phyloP scores from a whole-genome alignment of 2,113 vertebrate species.

The Sinocyclocheilus rhinocerous region DNA sequence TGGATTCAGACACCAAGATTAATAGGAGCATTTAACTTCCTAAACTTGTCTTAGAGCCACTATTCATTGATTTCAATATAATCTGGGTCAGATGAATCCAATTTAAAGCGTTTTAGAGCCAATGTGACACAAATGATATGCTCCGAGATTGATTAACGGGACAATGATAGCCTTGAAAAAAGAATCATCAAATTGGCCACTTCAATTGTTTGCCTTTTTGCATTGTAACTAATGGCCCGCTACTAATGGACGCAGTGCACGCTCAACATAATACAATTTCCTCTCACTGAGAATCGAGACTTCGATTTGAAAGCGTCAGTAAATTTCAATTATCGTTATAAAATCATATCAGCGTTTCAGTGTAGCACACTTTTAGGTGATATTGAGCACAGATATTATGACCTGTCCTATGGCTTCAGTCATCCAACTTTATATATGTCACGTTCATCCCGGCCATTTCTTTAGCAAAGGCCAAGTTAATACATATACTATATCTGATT shows the following conservation, averaged over 20 bases:
- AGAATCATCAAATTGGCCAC: slow-evolving; percentile 74
- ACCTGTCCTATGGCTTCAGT: slow-evolving; percentile 72
- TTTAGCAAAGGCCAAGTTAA: slow-evolving; percentile 42
- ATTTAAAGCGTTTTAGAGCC: slow-evolving; percentile 71
- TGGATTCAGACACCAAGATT: slow-evolving; percentile 70
- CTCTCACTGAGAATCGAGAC: slow-evolving; percentile 73
- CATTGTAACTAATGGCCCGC: slow-evolving; percentile 81
- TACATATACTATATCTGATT: slow-evolving; percentile 26
- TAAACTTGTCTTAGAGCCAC: slow-evolving; percentile 76
- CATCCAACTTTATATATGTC: slow-evolving; percentile 78
- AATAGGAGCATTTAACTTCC: slow-evolving; percentile 70
- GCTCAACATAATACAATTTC: slow-evolving; percentile 80
- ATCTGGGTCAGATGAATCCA: slow-evolving; percentile 77
- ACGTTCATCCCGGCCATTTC: slow-evolving; percentile 47
- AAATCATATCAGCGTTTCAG: slow-evolving; percentile 79
- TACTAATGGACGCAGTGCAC: slow-evolving; percentile 79
- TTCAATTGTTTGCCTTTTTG: slow-evolving; percentile 77
- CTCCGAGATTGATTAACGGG: slow-evolving; percentile 70
- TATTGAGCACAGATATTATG: slow-evolving; percentile 72
- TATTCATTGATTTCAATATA: slow-evolving; percentile 78
- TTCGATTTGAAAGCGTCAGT: slow-evolving; percentile 79
- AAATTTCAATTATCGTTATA: slow-evolving; percentile 83
- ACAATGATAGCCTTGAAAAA: slow-evolving; percentile 76
- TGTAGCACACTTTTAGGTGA: slow-evolving; percentile 81
- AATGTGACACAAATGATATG: slow-evolving; percentile 73